These are phyloP conservation scores for Syrmaticus mikado DNA, from an alignment of 2,113 vertebrate genomes.

Conservation along the genomic window DNA sequence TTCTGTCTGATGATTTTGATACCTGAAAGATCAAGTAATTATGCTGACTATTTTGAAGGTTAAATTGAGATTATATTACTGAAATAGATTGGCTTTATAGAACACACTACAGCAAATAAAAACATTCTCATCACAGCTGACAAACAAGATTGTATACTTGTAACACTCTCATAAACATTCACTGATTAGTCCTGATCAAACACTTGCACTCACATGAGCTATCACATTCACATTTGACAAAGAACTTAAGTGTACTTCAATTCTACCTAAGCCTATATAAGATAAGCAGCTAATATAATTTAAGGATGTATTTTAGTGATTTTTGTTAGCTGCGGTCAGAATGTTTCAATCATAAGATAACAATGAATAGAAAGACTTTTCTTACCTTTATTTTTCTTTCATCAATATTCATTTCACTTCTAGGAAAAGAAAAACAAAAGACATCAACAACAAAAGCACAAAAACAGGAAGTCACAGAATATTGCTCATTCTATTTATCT, in stretches of 20 bases:
- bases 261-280: background rate
- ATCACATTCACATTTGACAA: background rate
- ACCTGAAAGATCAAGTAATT: background rate
- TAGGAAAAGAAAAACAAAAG: background rate
- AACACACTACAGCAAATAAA: background rate
- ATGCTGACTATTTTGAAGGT: background rate
- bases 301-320: background rate
- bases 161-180: background rate
- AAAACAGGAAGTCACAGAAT: too few relatives aligned
- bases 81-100: background rate
- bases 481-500: background rate
- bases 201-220: background rate
- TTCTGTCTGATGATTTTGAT: background rate
- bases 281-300: background rate
- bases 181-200: background rate
- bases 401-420: background rate
- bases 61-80: conserved; percentile 2
- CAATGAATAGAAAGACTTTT: background rate
- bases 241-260: background rate
- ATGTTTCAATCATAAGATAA: background rate
- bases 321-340: background rate
- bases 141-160: background rate
- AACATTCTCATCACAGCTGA: background rate
- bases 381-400: background rate
- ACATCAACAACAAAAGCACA: too few relatives aligned